Evolutionary conservation across 2,113 vertebrate species (phyloP).

Genomic region (Dasyurus viverrinus): DNA sequence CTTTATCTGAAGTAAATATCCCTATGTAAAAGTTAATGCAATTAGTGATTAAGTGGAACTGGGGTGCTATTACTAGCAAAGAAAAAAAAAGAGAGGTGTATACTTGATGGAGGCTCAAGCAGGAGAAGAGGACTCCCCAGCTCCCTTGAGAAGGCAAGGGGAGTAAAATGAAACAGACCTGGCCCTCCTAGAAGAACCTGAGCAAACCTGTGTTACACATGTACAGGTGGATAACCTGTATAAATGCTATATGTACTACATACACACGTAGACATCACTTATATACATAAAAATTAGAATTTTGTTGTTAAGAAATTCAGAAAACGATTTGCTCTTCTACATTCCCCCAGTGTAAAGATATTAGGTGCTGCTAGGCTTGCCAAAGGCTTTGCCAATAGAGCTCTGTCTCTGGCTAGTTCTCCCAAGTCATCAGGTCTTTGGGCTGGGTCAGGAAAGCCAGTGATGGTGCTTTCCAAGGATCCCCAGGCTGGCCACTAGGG

Average conservation of each 20-base stretch:
- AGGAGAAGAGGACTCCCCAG: background rate
- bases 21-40: background rate
- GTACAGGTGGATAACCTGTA: background rate
- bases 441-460: no score
- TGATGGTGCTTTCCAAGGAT: background rate
- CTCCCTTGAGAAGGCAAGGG: background rate
- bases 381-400: background rate
- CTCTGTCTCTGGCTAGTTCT: background rate
- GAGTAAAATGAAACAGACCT: background rate
- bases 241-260: background rate
- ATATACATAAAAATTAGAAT: background rate
- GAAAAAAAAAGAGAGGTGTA: background rate
- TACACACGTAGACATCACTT: background rate
- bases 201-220: background rate
- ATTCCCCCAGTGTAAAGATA: no score
- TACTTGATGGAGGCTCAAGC: background rate
- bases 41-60: background rate
- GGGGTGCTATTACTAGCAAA: background rate
- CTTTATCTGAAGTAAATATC: background rate
- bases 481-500: background rate
- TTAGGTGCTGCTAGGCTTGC: background rate
- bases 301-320: background rate
- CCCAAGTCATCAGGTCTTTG: background rate
- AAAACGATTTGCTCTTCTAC: background rate
- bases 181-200: background rate